Evolutionary conservation across 2,888 invertebrate genomes (phyloP).

Genomic region (Cosmorhoe ocellata): DNA sequence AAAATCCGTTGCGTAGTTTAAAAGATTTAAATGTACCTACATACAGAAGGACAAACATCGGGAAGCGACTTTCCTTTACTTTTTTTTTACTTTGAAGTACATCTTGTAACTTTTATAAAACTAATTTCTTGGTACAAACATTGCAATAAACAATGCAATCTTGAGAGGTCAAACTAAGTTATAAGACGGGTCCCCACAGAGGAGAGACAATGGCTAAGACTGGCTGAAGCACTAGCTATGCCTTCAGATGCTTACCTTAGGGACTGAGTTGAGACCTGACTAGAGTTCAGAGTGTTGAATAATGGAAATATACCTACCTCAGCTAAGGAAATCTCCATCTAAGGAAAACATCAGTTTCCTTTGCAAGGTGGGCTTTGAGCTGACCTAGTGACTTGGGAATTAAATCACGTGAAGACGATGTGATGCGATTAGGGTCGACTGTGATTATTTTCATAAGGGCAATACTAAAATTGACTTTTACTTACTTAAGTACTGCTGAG

Average conservation of each 20-base stretch:
- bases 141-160: background rate
- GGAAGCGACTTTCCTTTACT: too few relatives aligned
- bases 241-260: conserved; percentile 14
- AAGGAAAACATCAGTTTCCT: conserved; percentile 3
- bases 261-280: conserved; percentile 12
- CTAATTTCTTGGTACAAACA: background rate
- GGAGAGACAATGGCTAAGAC: conserved; percentile 13
- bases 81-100: too few relatives aligned
- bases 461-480: too few relatives aligned
- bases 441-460: too few relatives aligned
- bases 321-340: background rate
- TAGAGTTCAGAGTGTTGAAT: conserved; percentile 18
- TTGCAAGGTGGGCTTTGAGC: background rate
- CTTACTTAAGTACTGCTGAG: too few relatives aligned
- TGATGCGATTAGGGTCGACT: too few relatives aligned
- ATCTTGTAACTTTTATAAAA: too few relatives aligned
- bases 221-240: conserved; percentile 12
- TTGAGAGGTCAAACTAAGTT: conserved; percentile 9
- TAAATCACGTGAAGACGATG: background rate
- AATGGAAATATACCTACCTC: conserved; percentile 12
- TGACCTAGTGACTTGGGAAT: background rate
- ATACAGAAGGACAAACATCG: too few relatives aligned
- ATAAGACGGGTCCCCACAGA: conserved; percentile 1
- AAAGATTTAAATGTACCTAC: too few relatives aligned
- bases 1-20: too few relatives aligned